phyloP scores from a whole-genome alignment of 2,113 vertebrate genomes.

The Cyrtonyx montezumae region DNA sequence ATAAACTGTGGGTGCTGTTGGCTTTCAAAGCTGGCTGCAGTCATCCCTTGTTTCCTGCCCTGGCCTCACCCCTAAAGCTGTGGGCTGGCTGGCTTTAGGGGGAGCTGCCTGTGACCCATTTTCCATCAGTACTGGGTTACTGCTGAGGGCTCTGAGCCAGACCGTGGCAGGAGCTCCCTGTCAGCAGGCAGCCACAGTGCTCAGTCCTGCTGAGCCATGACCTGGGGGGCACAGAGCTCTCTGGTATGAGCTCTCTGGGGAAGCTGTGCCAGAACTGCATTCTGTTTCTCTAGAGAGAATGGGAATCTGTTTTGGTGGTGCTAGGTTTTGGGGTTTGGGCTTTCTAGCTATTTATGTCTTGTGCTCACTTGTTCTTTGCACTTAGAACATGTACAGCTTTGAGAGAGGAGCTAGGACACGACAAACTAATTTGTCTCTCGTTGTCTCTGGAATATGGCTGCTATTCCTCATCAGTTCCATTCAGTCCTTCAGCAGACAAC shows the following conservation, averaged over 20 bases:
- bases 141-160: neutral
- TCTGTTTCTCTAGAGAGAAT: neutral
- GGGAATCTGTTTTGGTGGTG: neutral
- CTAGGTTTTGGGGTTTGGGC: neutral
- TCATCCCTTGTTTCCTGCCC: neutral
- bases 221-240: neutral
- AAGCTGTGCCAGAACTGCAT: neutral
- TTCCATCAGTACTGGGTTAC: neutral
- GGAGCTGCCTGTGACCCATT: neutral
- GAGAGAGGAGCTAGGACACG: neutral
- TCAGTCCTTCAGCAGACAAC: neutral
- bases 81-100: neutral
- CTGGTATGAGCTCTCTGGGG: neutral
- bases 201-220: neutral
- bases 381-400: neutral
- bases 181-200: neutral
- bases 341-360: neutral
- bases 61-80: neutral
- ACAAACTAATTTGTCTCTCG: accelerated
- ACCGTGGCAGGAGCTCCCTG: neutral
- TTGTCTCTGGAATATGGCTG: neutral
- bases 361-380: neutral
- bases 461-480: neutral
- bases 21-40: slow-evolving; percentile 1
- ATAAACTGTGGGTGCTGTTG: neutral